Percentiles rank a stretch among this genome's conserved stretches.
phyloP scores from a whole-genome alignment of 2,797 vertebrate species.

The Merluccius polli region DNA sequence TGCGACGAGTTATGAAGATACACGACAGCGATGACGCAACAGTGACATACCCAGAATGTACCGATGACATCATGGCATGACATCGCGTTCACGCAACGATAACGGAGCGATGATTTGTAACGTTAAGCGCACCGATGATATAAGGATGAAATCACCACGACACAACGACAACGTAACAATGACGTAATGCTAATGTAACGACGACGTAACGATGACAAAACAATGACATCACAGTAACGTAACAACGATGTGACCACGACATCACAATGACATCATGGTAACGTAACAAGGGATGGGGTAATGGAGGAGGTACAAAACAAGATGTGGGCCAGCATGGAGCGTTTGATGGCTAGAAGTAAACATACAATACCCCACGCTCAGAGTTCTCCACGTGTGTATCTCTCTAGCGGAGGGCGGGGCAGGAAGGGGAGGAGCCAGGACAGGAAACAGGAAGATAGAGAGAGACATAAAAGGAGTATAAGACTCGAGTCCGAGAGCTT shows the following conservation, averaged over 20 bases:
- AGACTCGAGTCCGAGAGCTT: conserved; percentile 38
- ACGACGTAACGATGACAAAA: not conserved
- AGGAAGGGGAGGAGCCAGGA: conserved; percentile 71
- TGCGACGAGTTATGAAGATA: not conserved
- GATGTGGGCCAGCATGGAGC: conserved; percentile 25
- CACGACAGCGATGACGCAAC: not conserved
- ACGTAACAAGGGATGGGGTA: not conserved
- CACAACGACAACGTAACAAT: not conserved
- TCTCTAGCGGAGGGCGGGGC: conserved; percentile 72
- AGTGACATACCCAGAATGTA: not conserved
- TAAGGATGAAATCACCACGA: too few relatives aligned
- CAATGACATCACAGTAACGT: too few relatives aligned
- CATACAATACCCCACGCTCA: conserved; percentile 82
- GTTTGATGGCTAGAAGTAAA: conserved; percentile 73
- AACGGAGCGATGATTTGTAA: not conserved
- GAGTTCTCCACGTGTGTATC: conserved; percentile 82
- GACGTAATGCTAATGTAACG: not conserved
- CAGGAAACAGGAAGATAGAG: conserved; percentile 70
- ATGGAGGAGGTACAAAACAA: conserved; percentile 19
- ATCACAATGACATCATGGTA: not conserved
- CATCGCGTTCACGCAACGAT: too few relatives aligned
- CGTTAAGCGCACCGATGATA: not conserved
- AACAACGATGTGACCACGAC: not conserved
- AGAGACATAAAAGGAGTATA: conserved; percentile 63
- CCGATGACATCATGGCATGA: not conserved